These are phyloP conservation scores for Amphipyra tragopoginis DNA, from an alignment of 2,888 invertebrate species.

Conservation along the genomic window DNA sequence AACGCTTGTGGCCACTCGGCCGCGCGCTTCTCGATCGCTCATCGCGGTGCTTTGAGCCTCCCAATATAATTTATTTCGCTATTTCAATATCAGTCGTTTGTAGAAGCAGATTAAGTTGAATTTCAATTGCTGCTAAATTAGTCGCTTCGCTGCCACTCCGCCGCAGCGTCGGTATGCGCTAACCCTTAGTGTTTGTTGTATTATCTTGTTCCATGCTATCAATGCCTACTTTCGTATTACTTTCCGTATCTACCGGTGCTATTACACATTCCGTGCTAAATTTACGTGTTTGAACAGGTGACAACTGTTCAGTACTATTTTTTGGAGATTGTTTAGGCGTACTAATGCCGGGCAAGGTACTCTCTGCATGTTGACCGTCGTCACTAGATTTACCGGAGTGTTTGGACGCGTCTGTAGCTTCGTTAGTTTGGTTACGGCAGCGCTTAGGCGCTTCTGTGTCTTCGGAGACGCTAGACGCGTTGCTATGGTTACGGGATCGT, in stretches of 20 bases:
- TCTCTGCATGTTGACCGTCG: neutral
- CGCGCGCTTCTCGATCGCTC: too few relatives aligned
- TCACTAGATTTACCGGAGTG: neutral
- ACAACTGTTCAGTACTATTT: conserved; percentile 4
- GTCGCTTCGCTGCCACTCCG: too few relatives aligned
- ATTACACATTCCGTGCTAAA: conserved; percentile 37
- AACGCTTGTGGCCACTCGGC: too few relatives aligned
- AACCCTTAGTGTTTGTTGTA: neutral
- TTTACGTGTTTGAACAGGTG: conserved; percentile 26
- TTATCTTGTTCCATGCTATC: conserved; percentile 6
- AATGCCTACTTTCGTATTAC: neutral
- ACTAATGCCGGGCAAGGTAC: conserved; percentile 28
- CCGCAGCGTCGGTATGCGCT: too few relatives aligned
- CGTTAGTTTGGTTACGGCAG: conserved; percentile 12
- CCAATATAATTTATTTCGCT: too few relatives aligned
- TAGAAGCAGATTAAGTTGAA: too few relatives aligned
- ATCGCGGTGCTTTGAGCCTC: too few relatives aligned
- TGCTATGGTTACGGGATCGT: conserved; percentile 36
- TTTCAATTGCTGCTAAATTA: too few relatives aligned
- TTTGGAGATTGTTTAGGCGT: conserved; percentile 3
- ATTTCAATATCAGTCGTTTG: too few relatives aligned
- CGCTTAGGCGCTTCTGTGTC: conserved; percentile 21
- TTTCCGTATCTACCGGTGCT: neutral
- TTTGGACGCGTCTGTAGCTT: neutral
- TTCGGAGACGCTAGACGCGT: conserved; percentile 6